Percentiles rank a stretch among this genome's conserved stretches.
These are phyloP conservation scores for Andrena bicolor DNA, from an alignment of 2,888 invertebrate genomes.

Conservation along the genomic window DNA sequence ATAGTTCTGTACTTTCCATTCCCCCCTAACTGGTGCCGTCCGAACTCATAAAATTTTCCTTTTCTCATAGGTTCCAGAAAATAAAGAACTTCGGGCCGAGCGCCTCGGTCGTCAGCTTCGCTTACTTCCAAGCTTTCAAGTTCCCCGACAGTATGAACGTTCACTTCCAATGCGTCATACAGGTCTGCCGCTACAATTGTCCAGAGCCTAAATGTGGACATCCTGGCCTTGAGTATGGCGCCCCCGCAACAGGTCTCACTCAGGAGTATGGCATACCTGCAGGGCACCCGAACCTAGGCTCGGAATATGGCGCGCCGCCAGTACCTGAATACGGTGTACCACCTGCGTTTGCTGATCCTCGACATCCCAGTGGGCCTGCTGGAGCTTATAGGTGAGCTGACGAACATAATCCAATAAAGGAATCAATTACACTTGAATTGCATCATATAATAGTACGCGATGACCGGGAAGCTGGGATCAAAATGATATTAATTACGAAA, in stretches of 20 bases:
- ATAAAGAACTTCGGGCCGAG: slow-evolving; percentile 98
- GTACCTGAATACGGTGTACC: slow-evolving; percentile 91
- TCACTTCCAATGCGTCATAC: slow-evolving; percentile 98
- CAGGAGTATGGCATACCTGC: slow-evolving; percentile 89
- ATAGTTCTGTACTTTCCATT: too few species aligned
- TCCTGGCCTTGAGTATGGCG: slow-evolving; percentile 86
- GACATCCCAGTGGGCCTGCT: slow-evolving; percentile 94
- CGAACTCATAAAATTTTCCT: neutral
- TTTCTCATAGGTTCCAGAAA: slow-evolving; percentile 92
- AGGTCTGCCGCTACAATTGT: slow-evolving; percentile 97
- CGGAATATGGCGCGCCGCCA: slow-evolving; percentile 91
- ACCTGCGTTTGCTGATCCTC: slow-evolving; percentile 94
- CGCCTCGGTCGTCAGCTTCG: slow-evolving; percentile 97
- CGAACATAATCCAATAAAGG: neutral
- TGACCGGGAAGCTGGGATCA: too few species aligned
- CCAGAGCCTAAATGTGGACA: slow-evolving; percentile 94
- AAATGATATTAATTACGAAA: too few species aligned
- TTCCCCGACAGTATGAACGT: slow-evolving; percentile 99
- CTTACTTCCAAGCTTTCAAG: slow-evolving; percentile 98
- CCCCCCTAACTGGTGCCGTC: too few species aligned
- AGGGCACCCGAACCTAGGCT: slow-evolving; percentile 85
- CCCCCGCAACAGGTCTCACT: slow-evolving; percentile 84
- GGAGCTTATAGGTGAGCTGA: slow-evolving; percentile 88
- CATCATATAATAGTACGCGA: too few species aligned
- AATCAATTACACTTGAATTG: neutral